phyloP scores from a whole-genome alignment of 1,140 invertebrate species.

The Pararge aegeria region DNA sequence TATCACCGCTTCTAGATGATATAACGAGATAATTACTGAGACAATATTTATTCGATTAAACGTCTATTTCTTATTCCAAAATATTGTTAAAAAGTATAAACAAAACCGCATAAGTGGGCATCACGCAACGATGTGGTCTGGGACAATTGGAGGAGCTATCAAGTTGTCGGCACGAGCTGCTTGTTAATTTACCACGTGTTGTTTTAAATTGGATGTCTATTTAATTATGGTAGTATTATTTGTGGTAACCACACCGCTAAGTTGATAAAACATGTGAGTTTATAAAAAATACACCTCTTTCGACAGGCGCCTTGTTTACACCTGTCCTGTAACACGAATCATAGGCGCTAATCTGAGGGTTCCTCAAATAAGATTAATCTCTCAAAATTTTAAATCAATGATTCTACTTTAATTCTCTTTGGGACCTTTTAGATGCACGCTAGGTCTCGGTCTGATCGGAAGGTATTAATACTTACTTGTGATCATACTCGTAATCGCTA shows the following conservation, averaged over 20 bases:
- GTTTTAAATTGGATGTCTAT: constrained; percentile 17
- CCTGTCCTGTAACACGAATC: neutral
- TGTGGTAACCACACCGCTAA: neutral
- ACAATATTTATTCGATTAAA: neutral
- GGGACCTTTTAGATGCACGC: too few species aligned
- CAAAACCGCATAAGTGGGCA: constrained; percentile 18
- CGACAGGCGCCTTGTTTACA: neutral
- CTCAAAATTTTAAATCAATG: too few species aligned
- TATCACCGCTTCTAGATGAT: too few species aligned
- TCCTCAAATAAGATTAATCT: neutral
- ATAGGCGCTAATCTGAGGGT: neutral
- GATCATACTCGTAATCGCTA: too few species aligned
- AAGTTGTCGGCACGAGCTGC: constrained; percentile 32
- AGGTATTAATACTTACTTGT: too few species aligned
- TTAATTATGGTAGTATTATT: neutral
- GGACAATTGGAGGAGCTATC: constrained; percentile 35
- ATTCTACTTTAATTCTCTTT: too few species aligned
- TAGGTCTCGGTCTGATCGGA: too few species aligned
- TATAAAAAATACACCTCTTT: constrained; percentile 5
- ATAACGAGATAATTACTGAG: too few species aligned
- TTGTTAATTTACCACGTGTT: constrained; percentile 23
- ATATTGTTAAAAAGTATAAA: neutral
- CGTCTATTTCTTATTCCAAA: neutral
- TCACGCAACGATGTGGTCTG: constrained; percentile 35
- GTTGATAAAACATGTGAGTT: neutral